Evolutionary conservation across 2,797 vertebrate species (phyloP).

Genomic region (Alfaro cultratus): DNA sequence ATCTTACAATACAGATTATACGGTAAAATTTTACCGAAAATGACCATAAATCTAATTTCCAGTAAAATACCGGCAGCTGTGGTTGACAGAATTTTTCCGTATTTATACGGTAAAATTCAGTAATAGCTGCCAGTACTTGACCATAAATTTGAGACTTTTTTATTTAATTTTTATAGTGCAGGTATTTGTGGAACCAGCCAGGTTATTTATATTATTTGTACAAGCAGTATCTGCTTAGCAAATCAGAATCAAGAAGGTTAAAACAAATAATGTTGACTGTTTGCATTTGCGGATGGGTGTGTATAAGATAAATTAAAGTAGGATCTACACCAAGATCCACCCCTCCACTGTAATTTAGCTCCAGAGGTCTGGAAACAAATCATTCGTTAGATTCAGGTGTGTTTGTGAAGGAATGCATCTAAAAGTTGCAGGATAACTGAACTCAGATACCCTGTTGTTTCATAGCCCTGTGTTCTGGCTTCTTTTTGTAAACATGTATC

Average conservation of each 20-base stretch:
- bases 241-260: not conserved
- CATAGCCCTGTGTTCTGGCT: not conserved
- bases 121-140: too few species aligned
- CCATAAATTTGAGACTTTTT: too few species aligned
- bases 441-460: not conserved
- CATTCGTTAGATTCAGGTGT: not conserved
- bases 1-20: too few species aligned
- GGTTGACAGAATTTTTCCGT: too few species aligned
- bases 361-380: not conserved
- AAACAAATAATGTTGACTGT: conserved; percentile 11
- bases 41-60: too few species aligned
- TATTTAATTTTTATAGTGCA: too few species aligned
- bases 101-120: too few species aligned
- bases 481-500: not conserved
- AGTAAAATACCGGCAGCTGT: too few species aligned
- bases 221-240: not conserved
- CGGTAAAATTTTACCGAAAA: too few species aligned
- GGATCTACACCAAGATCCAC: not conserved
- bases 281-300: conserved; percentile 14
- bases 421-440: not conserved
- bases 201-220: not conserved
- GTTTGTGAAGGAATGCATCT: not conserved
- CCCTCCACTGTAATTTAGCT: not conserved
- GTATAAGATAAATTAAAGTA: not conserved
- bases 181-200: conserved; percentile 16